These are phyloP conservation scores for Aratinga solstitialis DNA, from an alignment of 2,797 vertebrate species.

Conservation along the genomic window DNA sequence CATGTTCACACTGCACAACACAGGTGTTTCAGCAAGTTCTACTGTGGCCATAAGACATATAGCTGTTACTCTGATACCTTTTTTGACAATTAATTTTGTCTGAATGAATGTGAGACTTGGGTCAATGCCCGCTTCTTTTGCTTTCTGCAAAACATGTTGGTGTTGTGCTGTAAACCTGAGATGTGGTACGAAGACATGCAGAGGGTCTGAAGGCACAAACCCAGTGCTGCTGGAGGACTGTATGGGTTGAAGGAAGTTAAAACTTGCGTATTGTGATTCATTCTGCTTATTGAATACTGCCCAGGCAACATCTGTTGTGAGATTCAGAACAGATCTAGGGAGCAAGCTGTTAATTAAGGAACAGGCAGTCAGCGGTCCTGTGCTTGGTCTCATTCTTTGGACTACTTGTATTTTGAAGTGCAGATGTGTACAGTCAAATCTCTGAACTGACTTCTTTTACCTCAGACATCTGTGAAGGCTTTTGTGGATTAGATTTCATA, in stretches of 20 bases:
- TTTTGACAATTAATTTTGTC: background rate
- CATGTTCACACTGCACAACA: background rate
- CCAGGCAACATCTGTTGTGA: background rate
- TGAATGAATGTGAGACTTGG: background rate
- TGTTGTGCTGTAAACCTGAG: background rate
- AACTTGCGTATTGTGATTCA: accelerated
- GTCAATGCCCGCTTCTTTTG: background rate
- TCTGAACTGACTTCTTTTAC: background rate
- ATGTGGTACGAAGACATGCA: background rate
- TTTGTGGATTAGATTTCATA: background rate
- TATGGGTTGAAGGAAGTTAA: background rate
- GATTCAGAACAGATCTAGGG: background rate
- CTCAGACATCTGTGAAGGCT: accelerated
- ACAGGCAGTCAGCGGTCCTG: background rate
- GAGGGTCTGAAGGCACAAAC: background rate
- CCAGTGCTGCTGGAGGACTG: accelerated
- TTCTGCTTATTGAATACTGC: background rate
- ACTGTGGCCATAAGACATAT: background rate
- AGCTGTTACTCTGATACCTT: background rate
- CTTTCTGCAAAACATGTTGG: background rate
- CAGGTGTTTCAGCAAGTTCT: background rate
- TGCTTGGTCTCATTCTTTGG: background rate
- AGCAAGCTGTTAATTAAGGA: background rate
- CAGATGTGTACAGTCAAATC: background rate
- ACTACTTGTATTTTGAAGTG: background rate